A percentile compares a stretch with the other conserved stretches of the same genome.
Evolutionary conservation across 1,140 invertebrate genomes (phyloP).

Genomic region (Luehdorfia chinensis): DNA sequence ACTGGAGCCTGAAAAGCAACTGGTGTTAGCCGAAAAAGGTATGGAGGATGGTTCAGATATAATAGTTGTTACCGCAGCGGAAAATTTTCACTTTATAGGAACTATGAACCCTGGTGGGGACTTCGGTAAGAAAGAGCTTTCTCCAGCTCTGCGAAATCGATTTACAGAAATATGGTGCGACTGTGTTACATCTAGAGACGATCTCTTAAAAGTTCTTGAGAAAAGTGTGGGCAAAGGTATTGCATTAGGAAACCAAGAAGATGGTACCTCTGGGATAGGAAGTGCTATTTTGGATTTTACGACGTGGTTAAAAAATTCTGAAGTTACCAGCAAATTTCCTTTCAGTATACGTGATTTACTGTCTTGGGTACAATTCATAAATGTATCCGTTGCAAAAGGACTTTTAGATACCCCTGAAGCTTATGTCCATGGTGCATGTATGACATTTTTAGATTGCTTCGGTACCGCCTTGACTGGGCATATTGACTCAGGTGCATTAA

Average conservation of each 20-base stretch:
- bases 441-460: constrained; percentile 94
- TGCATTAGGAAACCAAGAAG: constrained; percentile 76
- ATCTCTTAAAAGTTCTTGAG: constrained; percentile 88
- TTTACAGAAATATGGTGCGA: constrained; percentile 99
- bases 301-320: constrained; percentile 85
- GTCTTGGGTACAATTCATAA: constrained; percentile 96
- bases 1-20: constrained; percentile 93
- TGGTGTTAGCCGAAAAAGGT: constrained; percentile 95
- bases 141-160: constrained; percentile 96
- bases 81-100: constrained; percentile 93
- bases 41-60: constrained; percentile 78
- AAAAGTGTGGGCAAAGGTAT: constrained; percentile 83
- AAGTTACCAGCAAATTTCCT: constrained; percentile 87
- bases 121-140: constrained; percentile 99
- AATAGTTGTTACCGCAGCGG: constrained; percentile 82
- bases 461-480: constrained; percentile 83
- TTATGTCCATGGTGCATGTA: constrained; percentile 92
- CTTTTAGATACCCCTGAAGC: constrained; percentile 79
- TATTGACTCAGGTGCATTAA: constrained; percentile 78
- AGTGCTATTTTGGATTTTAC: constrained; percentile 87
- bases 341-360: constrained; percentile 96
- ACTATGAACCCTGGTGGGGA: constrained; percentile 99
- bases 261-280: constrained; percentile 80
- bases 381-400: constrained; percentile 76
- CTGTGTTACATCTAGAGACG: constrained; percentile 80